Base-by-base conservation (phyloP, 2,113 vertebrate species). In the Scartelaos histophorus region DNA sequence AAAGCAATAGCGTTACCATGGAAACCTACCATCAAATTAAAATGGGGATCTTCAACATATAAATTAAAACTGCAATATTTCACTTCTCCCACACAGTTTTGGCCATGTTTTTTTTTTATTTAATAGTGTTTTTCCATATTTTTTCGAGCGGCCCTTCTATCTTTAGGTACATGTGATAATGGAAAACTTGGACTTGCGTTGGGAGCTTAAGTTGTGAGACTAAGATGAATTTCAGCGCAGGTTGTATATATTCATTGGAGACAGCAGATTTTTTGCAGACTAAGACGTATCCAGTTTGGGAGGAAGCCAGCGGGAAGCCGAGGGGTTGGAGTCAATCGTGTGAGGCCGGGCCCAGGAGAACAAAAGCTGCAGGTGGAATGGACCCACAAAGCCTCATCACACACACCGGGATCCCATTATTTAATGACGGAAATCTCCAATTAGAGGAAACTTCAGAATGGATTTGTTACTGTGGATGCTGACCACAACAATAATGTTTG, bases 91-190 rank as follows among this genome's bases (percentile, higher is more conserved):
- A 19, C 7, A 19, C 47, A 51, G 7, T 51, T 54, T 9, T 11
- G 17, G 51, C n/a, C 10, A 9, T 54, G 7, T 3, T n/a, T n/a
- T 53, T n/a, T 53, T 53, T 17, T 17, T n/a, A 7, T n/a, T n/a
- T 29, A 29, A 29, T 29, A 29, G 9, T 54, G 51, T 54, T 54
- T 54, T 54, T 10, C 51, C 5, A n/a, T 21, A 9, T 11, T 54
- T 29, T 54, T 54, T 19, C n/a, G 51, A n/a, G 51, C 5, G 62
- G 13, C 24, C 25, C 10, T n/a, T n/a, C 61, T 22, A 0, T 79
- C 73, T 76, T 83, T 64, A 77, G 82, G 78, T 62, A 75, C 73
- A 75, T 72, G 60, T 73, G 70, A 80, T 82, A 74, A 79, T 85
- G 65, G 66, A 76, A 71, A 68, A 53, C 78, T 73, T 75, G 61